Base-by-base conservation (phyloP, 2,113 vertebrate species). In the Embiotoca jacksoni region DNA sequence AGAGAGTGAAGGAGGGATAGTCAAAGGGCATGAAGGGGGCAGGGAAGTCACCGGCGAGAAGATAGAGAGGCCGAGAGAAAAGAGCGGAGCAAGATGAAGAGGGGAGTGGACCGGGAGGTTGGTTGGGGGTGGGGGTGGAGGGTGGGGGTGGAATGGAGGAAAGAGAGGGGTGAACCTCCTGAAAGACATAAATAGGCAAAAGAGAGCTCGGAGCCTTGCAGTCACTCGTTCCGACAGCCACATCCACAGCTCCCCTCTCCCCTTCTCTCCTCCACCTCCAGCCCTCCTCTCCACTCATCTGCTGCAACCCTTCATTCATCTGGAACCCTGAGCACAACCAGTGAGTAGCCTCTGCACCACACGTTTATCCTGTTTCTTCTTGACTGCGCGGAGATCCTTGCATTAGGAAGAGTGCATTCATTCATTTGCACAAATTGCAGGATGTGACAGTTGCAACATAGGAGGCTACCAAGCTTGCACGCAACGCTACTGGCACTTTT, bases 101-200 rank as follows among this genome's bases (percentile, higher is more conserved):
- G 44, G 80, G 77, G 68, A 79, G 72, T 77, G 72, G 72, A 75
- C 65, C 46, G 59, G 63, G 56, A 72, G 57, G 23, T 23, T 23
- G 23, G 23, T 23, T 23, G 63, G 61, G 61, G 63, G 31, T 49
- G 59, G 62, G n/a, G 49, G 60, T 64, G 63, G 63, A 67, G 65
- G 30, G 50, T 52, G 54, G 68, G 62, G 82, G 62, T 70, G 68
- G 62, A 75, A 88, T 84, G 92, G 91, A 87, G 90, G 93, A 53
- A 50, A 39, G 32, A 69, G 91, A 92, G 84, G 86, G 80, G 81
- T 85, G 94, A 93, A 94, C 84, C 87, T 87, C 84, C 88, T 91
- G 90, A 82, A 93, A 87, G 81, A 94, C 93, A 96, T 96, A 97
- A 96, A 96, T 94, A 95, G 94, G 92, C 68, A 80, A 85, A 93